Evolutionary conservation across 2,888 invertebrate species (phyloP), one percentile per base, ranked within the genome.

Genomic region (Caenorhabditis sulstoni): DNA sequence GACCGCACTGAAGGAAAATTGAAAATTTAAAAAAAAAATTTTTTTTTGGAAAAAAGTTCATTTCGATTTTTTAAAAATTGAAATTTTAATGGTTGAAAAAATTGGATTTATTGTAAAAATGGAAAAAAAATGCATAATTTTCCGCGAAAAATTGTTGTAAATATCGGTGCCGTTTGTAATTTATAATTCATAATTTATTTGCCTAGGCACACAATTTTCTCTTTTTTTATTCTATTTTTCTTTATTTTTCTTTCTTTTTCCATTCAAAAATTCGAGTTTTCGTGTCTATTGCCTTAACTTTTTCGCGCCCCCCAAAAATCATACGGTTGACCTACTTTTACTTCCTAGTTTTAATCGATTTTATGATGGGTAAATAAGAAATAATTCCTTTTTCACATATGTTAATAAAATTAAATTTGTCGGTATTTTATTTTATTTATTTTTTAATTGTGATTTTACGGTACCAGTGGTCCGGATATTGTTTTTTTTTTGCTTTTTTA

Each of bases 1-100:
- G 83, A 52, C 74, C 79, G 45, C 82, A 82, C 37, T 82, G 59
- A 82, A n/a, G n/a, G n/a, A n/a, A n/a, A 55, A 66, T 18, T n/a
- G 18, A 45, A 7, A 29, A 29, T 29, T 29, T 7, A 7, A 7
- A 29, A 20, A 14, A 16, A 22, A 9, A 44, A 44, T 55, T 37
- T 37, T 41, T 62, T 50, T 61, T 50, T 22, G 16, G 35, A 18
- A 45, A 49, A 7, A 16, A 29, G n/a, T 18, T 22, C 44, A 41
- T 58, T 58, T 20, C n/a, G n/a, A n/a, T n/a, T 22, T 14, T 35
- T 44, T 22, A n/a, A 65, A 35, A 5, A 29, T 29, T 29, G 3
- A 5, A 5, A 3, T 29, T 29, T 3, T 29, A 29, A 29, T 5
- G 7, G 7, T 29, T 5, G n/a, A n/a, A n/a, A n/a, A n/a, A n/a